A percentile compares a stretch with the other conserved stretches of the same genome.
These are phyloP conservation scores for Hypothenemus hampei DNA, from an alignment of 1,140 invertebrate genomes.

Conservation along the genomic window DNA sequence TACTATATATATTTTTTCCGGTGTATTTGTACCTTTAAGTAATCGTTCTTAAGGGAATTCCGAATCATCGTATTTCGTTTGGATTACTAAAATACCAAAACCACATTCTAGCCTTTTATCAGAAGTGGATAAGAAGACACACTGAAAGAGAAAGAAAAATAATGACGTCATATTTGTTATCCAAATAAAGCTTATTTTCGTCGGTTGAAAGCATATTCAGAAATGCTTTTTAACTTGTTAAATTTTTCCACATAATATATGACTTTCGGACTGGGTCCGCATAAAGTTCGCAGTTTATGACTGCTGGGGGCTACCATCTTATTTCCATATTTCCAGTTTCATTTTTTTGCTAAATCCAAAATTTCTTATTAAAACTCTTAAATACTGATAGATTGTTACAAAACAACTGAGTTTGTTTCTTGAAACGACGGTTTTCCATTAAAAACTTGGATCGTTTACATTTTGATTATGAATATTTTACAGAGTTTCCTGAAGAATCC, in stretches of 20 bases:
- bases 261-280: constrained; percentile 5
- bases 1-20: too few relatives aligned
- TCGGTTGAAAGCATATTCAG: constrained; percentile 4
- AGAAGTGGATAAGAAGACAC: background rate
- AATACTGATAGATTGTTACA: too few relatives aligned
- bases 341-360: too few relatives aligned
- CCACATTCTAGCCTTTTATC: background rate
- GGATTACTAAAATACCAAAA: background rate
- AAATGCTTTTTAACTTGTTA: constrained; percentile 7
- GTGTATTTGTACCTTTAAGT: too few relatives aligned
- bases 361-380: too few relatives aligned
- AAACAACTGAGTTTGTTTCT: background rate
- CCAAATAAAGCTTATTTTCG: background rate
- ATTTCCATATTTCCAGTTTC: too few relatives aligned
- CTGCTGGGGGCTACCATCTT: too few relatives aligned
- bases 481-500: background rate
- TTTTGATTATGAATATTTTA: background rate
- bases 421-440: background rate
- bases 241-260: constrained; percentile 7
- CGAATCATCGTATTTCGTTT: background rate
- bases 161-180: background rate
- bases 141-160: background rate
- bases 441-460: background rate
- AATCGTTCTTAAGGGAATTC: background rate
- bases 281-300: too few relatives aligned